A percentile compares a stretch with the other conserved stretches of the same genome.
Conservation (phyloP, 2,797 vertebrate genomes). For the Enoplosus armatus region DNA sequence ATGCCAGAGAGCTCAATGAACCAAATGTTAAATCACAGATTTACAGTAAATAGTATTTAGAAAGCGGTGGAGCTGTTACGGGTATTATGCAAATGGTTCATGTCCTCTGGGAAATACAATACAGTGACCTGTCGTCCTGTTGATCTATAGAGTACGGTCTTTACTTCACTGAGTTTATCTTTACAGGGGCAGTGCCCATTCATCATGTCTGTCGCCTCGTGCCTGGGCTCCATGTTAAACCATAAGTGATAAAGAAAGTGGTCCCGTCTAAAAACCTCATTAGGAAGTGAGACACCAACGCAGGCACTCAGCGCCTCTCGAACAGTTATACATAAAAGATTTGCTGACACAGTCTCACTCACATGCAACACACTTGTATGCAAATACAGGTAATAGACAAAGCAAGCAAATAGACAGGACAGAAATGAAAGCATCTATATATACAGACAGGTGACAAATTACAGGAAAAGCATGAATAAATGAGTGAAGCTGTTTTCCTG, state of each 20-base stretch:
- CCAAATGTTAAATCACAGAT: not conserved
- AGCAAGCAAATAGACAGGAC: not conserved
- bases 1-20: not conserved
- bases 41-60: not conserved
- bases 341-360: not conserved
- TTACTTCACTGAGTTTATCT: not conserved
- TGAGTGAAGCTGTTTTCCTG: no score
- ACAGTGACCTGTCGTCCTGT: not conserved
- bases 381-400: not conserved
- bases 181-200: not conserved
- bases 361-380: no score
- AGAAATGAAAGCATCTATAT: not conserved
- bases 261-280: not conserved
- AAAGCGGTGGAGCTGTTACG: not conserved
- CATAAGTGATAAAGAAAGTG: not conserved
- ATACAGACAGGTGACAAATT: not conserved
- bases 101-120: not conserved
- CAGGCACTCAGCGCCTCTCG: not conserved
- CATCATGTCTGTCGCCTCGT: not conserved
- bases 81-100: not conserved
- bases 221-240: not conserved
- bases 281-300: not conserved
- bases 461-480: not conserved
- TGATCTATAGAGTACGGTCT: not conserved
- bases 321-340: not conserved